Percentiles rank a stretch among this genome's conserved stretches.
These are phyloP conservation scores for Platysternon megacephalum DNA, from an alignment of 2,113 vertebrate genomes.

Conservation along the genomic window DNA sequence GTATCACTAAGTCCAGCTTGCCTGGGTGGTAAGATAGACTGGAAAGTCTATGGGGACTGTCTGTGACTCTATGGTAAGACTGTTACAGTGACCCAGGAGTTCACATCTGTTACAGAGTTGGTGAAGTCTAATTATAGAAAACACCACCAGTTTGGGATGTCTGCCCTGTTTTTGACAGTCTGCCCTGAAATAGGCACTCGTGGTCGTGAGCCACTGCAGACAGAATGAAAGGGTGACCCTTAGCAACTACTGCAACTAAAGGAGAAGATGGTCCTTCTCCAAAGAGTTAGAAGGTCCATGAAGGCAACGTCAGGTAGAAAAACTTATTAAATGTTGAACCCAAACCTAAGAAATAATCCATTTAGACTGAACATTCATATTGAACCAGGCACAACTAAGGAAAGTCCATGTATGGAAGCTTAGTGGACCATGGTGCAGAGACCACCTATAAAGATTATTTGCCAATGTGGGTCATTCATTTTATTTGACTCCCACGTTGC, in stretches of 20 bases:
- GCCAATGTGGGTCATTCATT: not conserved
- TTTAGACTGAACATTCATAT: not conserved
- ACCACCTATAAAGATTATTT: not conserved
- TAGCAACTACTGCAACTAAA: not conserved
- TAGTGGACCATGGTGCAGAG: not conserved
- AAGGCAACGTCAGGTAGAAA: not conserved
- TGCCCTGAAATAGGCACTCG: not conserved
- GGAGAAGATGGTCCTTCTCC: not conserved
- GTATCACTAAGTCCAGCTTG: not conserved
- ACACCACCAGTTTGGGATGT: not conserved
- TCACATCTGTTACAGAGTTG: not conserved
- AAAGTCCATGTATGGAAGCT: not conserved
- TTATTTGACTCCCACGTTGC: not conserved
- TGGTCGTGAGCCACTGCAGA: not conserved
- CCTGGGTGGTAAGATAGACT: not conserved
- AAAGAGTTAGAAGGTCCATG: not conserved
- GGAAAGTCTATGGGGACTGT: not conserved
- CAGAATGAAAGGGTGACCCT: not conserved
- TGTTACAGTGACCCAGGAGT: not conserved
- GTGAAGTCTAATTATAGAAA: not conserved
- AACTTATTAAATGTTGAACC: not conserved
- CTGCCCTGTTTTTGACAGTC: not conserved
- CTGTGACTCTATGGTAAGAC: not conserved
- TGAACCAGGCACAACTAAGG: not conserved
- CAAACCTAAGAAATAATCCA: not conserved